Evolutionary conservation across 2,797 vertebrate species (phyloP).

Genomic region (Pantherophis vulpinus): DNA sequence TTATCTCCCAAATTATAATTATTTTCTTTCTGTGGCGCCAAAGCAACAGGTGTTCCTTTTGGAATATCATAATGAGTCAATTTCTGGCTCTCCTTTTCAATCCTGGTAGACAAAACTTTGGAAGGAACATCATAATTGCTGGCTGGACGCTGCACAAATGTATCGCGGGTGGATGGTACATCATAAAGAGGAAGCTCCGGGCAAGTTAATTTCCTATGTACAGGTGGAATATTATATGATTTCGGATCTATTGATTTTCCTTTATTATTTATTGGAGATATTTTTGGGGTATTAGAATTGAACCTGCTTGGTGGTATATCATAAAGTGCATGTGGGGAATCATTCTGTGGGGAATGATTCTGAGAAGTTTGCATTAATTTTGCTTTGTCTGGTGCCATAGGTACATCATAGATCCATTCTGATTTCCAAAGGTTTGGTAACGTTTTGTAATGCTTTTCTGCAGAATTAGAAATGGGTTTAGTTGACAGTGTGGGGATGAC

Average conservation of each 20-base stretch:
- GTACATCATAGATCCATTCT: slow-evolving; percentile 88
- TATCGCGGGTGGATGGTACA: slow-evolving; percentile 22
- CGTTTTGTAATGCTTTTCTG: slow-evolving; percentile 71
- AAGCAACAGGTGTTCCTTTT: slow-evolving; percentile 19
- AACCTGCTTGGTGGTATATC: slow-evolving; percentile 51
- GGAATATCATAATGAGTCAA: slow-evolving; percentile 73
- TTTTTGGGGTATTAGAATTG: neutral
- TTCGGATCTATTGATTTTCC: slow-evolving; percentile 27
- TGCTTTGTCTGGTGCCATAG: slow-evolving; percentile 72
- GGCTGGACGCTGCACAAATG: neutral
- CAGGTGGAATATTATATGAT: slow-evolving; percentile 32
- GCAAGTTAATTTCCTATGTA: slow-evolving; percentile 41
- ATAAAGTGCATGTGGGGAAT: slow-evolving; percentile 5
- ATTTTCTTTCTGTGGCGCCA: slow-evolving; percentile 31
- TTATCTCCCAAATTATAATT: neutral
- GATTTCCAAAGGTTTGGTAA: slow-evolving; percentile 77
- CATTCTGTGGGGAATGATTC: slow-evolving; percentile 25
- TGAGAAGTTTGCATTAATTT: slow-evolving; percentile 1
- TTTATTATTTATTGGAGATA: neutral
- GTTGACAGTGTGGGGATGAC: slow-evolving; percentile 68
- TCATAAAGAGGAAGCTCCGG: slow-evolving; percentile 47
- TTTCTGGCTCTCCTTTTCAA: slow-evolving; percentile 54
- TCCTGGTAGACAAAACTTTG: slow-evolving; percentile 35
- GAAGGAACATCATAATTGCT: slow-evolving; percentile 48
- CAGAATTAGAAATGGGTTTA: slow-evolving; percentile 66